A percentile compares a stretch with the other conserved stretches of the same genome.
Conservation (phyloP, 2,888 invertebrate species). For the Apeira syringaria region DNA sequence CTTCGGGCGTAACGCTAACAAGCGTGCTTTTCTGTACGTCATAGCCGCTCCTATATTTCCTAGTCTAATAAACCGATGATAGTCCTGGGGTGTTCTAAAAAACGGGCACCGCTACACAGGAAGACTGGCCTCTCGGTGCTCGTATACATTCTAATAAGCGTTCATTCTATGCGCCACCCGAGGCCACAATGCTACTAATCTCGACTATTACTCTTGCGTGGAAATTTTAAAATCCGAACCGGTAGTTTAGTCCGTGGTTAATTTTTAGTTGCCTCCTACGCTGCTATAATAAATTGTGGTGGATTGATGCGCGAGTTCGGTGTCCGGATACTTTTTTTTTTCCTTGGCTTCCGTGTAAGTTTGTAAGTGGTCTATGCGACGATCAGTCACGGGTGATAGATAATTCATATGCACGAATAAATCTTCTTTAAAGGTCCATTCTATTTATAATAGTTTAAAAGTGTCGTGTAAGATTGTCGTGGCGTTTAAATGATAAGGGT, state of each 20-base stretch:
- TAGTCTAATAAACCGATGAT: conserved; percentile 69
- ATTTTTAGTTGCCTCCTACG: conserved; percentile 78
- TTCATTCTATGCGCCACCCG: conserved; percentile 63
- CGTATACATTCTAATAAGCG: conserved; percentile 78
- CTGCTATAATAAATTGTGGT: conserved; percentile 66
- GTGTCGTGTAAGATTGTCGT: conserved; percentile 50
- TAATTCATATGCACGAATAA: conserved; percentile 59
- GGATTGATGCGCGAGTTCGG: conserved; percentile 48
- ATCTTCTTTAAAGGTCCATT: conserved; percentile 49
- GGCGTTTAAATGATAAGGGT: conserved; percentile 43
- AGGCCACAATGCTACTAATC: conserved; percentile 76
- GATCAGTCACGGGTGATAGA: conserved; percentile 64
- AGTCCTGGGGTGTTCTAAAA: conserved; percentile 63
- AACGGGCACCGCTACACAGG: conserved; percentile 55
- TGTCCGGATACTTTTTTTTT: conserved; percentile 32
- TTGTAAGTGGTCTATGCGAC: conserved; percentile 54
- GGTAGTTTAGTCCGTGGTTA: conserved; percentile 68
- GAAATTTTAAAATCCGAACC: conserved; percentile 65
- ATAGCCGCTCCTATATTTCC: conserved; percentile 64
- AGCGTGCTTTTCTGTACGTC: conserved; percentile 54
- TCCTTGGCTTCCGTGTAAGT: conserved; percentile 55
- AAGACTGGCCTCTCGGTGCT: conserved; percentile 35
- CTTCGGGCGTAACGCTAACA: conserved; percentile 62
- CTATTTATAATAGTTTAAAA: conserved; percentile 48
- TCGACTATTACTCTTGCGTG: conserved; percentile 70